These are phyloP conservation scores for Ceratitis capitata DNA, from an alignment of 1,140 invertebrate genomes.

Conservation along the genomic window DNA sequence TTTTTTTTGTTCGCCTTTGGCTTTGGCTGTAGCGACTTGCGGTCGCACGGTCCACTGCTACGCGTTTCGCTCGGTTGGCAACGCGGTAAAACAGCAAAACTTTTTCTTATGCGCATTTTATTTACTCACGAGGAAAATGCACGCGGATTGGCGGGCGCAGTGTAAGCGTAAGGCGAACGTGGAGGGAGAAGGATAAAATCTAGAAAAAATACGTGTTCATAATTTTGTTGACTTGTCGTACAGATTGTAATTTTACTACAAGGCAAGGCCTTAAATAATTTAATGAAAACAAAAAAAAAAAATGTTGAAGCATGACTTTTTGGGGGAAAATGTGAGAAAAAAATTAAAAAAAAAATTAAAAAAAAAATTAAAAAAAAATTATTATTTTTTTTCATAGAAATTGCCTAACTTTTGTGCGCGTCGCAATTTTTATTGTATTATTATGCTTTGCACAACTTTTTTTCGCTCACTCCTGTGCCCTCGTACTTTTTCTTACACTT, in stretches of 20 bases:
- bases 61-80: neutral
- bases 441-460: neutral
- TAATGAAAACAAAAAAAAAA: slow-evolving; percentile 55
- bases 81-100: slow-evolving; percentile 54
- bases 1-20: too few species aligned
- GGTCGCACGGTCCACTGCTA: neutral
- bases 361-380: neutral
- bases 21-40: slow-evolving; percentile 14
- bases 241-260: slow-evolving; percentile 54
- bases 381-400: too few species aligned
- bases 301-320: too few species aligned
- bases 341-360: neutral
- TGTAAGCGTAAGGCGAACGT: neutral
- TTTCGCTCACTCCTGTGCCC: neutral
- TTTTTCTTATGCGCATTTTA: slow-evolving; percentile 51
- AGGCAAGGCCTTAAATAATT: slow-evolving; percentile 64
- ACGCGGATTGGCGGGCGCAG: neutral
- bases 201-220: slow-evolving; percentile 55
- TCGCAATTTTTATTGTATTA: slow-evolving; percentile 12
- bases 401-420: neutral
- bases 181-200: neutral
- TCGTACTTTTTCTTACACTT: too few species aligned
- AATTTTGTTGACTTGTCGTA: slow-evolving; percentile 65
- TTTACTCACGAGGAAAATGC: slow-evolving; percentile 58
- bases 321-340: neutral